These are phyloP conservation scores for Notodonta ziczac DNA, from an alignment of 2,888 invertebrate genomes.

Conservation along the genomic window DNA sequence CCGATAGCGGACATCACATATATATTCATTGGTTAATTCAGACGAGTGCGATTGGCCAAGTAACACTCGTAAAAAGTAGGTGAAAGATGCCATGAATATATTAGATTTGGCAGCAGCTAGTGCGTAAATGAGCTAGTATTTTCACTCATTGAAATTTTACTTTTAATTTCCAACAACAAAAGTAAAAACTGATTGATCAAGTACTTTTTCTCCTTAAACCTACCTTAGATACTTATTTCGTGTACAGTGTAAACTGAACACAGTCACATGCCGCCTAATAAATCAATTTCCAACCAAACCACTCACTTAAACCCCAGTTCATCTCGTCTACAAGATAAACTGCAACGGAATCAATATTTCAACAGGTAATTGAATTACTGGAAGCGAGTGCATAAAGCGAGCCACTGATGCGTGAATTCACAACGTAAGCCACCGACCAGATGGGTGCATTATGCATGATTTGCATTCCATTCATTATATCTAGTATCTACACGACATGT, in stretches of 20 bases:
- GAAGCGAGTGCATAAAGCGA: conserved; percentile 2
- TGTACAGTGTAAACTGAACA: too few relatives aligned
- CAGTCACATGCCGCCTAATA: not conserved
- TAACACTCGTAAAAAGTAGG: conserved; percentile 1
- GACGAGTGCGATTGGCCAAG: conserved; percentile 1
- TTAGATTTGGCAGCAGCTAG: not conserved
- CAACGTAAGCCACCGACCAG: not conserved
- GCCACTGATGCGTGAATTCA: not conserved
- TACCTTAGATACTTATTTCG: too few relatives aligned
- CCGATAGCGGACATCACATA: conserved; percentile 28
- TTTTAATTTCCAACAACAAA: too few relatives aligned
- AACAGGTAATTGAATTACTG: conserved; percentile 8
- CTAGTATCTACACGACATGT: too few relatives aligned
- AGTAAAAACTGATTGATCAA: too few relatives aligned
- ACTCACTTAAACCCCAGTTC: not conserved
- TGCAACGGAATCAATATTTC: conserved; percentile 8
- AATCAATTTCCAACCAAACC: not conserved
- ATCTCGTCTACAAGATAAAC: not conserved
- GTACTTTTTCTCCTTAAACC: too few relatives aligned
- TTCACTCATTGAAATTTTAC: too few relatives aligned
- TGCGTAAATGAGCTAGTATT: too few relatives aligned
- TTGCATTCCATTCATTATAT: not conserved
- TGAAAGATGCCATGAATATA: conserved; percentile 2
- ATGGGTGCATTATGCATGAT: not conserved
- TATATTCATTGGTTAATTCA: conserved; percentile 29